Evolutionary conservation across 2,888 invertebrate species (phyloP), one percentile per base, ranked within the genome.

Genomic region (Charanyca ferruginea): DNA sequence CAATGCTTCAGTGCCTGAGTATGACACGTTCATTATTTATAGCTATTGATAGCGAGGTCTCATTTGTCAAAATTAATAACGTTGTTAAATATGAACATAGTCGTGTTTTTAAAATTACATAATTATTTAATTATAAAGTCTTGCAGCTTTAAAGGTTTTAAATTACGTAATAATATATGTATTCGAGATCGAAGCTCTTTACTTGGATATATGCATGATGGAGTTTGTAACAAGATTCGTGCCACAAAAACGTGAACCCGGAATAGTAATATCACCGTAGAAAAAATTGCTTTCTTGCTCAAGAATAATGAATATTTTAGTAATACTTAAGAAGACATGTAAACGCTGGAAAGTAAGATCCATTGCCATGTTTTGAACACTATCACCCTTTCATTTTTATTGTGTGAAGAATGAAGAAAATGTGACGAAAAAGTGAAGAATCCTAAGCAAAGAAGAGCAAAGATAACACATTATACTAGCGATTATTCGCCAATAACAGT

Each of bases 1-100:
- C 38, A 70, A 49, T 59, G 38, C 42, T 66, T 28, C 42, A 23
- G 35, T 48, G 57, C 35, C 35, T 70, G 70, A 45, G 28, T 28
- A 45, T 60, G 70, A 67, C 70, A 20, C 13, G 22, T n/a, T 22
- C 49, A 51, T 60, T 67, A 66, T 66, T 66, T 66, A 60, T 70
- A 38, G 49, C 38, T 38, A 69, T 59, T 28, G 59, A 49, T 69
- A 49, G 23, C 49, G 22, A 35, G 11, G 49, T 20, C 66, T 73
- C 71, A 73, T 59, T 66, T 41, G 38, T 65, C 47, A 53, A 64
- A 32, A 71, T 65, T 73, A 44, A 65, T 66, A 66, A 53, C 5
- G 66, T 66, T 4, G 55, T 59, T 54, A 51, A 54, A 73, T 54
- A 62, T 71, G 11, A 42, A 51, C 38, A 18, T 11, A 4, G 16